These are phyloP conservation scores for Hypomecis atomaria DNA, from an alignment of 2,888 invertebrate genomes.

Conservation along the genomic window DNA sequence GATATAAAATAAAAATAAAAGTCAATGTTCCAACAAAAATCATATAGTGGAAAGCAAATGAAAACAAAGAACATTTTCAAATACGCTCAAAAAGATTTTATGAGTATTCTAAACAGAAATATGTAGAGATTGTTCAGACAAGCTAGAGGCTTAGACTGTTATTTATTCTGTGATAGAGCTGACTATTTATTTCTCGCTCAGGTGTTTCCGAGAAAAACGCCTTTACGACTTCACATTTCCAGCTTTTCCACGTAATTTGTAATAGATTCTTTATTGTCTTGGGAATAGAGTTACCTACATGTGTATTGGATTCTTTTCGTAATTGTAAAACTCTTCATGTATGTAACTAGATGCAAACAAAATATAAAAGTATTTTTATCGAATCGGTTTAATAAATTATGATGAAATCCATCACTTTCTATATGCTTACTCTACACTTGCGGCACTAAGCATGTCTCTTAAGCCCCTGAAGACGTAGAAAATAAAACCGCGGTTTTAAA, in stretches of 20 bases:
- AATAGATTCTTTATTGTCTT: background rate
- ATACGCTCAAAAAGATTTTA: constrained; percentile 15
- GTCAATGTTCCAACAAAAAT: background rate
- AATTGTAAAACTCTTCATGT: background rate
- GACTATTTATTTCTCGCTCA: constrained; percentile 15
- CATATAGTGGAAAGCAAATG: constrained; percentile 4
- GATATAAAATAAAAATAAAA: background rate
- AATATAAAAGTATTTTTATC: no score
- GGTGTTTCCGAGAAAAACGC: constrained; percentile 21
- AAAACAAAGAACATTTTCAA: constrained; percentile 12
- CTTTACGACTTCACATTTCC: constrained; percentile 19
- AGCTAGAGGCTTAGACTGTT: constrained; percentile 1
- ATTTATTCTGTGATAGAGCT: constrained; percentile 1
- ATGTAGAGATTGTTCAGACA: background rate
- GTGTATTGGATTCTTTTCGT: constrained; percentile 5
- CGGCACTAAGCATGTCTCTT: no score
- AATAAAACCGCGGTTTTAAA: no score
- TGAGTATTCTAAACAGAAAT: constrained; percentile 9
- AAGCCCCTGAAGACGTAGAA: no score
- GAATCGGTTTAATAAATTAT: no score
- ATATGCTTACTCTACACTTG: no score
- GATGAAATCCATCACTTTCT: no score
- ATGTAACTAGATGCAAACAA: no score
- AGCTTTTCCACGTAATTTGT: constrained; percentile 11
- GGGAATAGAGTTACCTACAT: background rate